Percentiles rank a stretch among this genome's conserved stretches.
phyloP scores from a whole-genome alignment of 2,888 invertebrate genomes.

The Ephialtes manifestator region DNA sequence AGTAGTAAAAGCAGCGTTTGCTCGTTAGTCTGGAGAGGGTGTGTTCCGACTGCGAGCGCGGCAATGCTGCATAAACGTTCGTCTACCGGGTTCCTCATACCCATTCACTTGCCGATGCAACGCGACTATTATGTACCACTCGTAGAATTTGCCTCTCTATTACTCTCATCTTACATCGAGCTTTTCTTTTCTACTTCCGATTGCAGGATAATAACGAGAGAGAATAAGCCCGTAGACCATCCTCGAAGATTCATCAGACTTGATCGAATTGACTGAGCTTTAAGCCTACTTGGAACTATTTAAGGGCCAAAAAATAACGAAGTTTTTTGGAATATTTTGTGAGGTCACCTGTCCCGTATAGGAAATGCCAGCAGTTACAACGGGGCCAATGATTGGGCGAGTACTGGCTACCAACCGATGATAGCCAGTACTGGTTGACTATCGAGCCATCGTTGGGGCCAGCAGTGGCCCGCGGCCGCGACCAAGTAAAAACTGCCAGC shows the following conservation, averaged over 20 bases:
- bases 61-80: constrained; percentile 44
- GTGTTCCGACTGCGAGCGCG: constrained; percentile 28
- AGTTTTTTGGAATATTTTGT: no score
- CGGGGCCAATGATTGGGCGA: no score
- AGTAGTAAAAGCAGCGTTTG: constrained; percentile 28
- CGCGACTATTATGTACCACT: constrained; percentile 34
- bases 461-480: no score
- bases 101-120: constrained; percentile 33
- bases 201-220: constrained; percentile 32
- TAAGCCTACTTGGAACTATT: background rate
- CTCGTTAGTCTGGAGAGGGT: constrained; percentile 45
- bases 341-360: no score
- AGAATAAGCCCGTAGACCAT: constrained; percentile 25
- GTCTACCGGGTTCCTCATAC: constrained; percentile 22
- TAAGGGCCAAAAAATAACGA: background rate
- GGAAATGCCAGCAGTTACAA: no score
- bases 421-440: no score
- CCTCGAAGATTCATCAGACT: constrained; percentile 1
- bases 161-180: constrained; percentile 38
- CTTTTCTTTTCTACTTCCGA: constrained; percentile 47
- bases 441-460: no score
- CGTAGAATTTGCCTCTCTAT: constrained; percentile 42
- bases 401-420: no score
- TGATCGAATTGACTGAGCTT: background rate
- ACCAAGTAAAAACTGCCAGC: no score